phyloP scores from a whole-genome alignment of 1,140 invertebrate genomes.

The Nymphalis io region DNA sequence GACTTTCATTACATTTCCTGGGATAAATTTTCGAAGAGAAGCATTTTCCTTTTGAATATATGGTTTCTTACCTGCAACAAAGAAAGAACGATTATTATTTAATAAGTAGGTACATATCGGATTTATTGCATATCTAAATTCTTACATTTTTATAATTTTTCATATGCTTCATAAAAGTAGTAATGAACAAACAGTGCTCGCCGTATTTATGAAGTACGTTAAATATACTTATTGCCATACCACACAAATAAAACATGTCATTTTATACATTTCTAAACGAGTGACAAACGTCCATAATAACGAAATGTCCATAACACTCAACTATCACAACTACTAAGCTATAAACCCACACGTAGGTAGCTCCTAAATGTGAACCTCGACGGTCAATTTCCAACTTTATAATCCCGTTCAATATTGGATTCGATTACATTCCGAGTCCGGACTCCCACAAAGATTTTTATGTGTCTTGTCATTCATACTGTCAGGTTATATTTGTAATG shows the following conservation, averaged over 20 bases:
- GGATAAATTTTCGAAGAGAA: conserved; percentile 24
- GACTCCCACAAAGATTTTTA: conserved; percentile 57
- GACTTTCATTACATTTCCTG: conserved; percentile 30
- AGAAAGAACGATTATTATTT: conserved; percentile 16
- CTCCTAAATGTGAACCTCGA: conserved; percentile 39
- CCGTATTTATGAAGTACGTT: conserved; percentile 13
- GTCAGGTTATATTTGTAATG: conserved; percentile 53
- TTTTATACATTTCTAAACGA: conserved; percentile 46
- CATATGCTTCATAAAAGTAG: neutral
- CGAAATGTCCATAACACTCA: conserved; percentile 47
- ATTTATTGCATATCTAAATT: conserved; percentile 4
- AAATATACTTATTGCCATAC: conserved; percentile 27
- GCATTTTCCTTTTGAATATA: conserved; percentile 16
- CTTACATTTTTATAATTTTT: neutral
- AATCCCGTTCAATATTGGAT: conserved; percentile 54
- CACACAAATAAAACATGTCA: conserved; percentile 37
- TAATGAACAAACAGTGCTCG: neutral
- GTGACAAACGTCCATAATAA: conserved; percentile 49
- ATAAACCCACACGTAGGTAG: conserved; percentile 46
- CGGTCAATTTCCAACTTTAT: conserved; percentile 51
- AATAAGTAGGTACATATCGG: neutral
- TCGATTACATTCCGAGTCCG: conserved; percentile 48
- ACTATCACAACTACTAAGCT: conserved; percentile 49
- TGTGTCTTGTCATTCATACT: conserved; percentile 49
- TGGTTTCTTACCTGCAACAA: conserved; percentile 42